Evolutionary conservation across 2,888 invertebrate species (phyloP), one percentile per base, ranked within the genome.

Genomic region (Carpatolechia fugitivella): DNA sequence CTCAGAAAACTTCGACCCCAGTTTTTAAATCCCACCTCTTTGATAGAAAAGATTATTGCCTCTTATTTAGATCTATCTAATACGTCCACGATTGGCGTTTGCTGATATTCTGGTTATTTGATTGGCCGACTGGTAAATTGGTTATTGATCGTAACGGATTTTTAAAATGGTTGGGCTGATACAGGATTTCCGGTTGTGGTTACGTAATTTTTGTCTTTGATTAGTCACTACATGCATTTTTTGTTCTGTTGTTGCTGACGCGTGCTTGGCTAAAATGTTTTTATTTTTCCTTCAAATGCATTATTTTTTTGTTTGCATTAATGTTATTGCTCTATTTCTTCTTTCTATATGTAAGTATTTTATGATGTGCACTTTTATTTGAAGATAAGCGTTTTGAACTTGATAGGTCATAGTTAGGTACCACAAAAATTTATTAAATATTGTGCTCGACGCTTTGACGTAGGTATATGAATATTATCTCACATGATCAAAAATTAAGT

Each of bases 1-100:
- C 80, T 75, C 79, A 84, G 84, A 86, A 86, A 78, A 75, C 62
- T 76, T 74, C 63, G 70, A 74, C 72, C 74, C 69, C 64, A 72
- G 72, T 74, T 81, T 83, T 83, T 80, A 75, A 78, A 78, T 71
- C 72, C 67, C 50, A 40, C 60, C 58, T 64, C 48, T 69, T 65
- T 68, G 65, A 70, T 75, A 73, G 79, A 79, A 76, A 76, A 72
- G 66, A 65, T 81, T 78, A 85, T 82, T 76, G 77, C 74, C 71
- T 72, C 70, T 70, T 73, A 74, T 70, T 74, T 74, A 74, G 66
- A 58, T 35, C 47, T 47, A 29, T 41, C 38, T 11, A 29, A 40
- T 40, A 8, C 35, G 10, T 49, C 35, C 20, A 24, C 68, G 69
- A 76, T 74, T 75, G 72, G 67, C 38, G 24, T 56, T 56, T 48